phyloP scores from a whole-genome alignment of 64 coral and sea anemone species.

The Anthopleura sola region DNA sequence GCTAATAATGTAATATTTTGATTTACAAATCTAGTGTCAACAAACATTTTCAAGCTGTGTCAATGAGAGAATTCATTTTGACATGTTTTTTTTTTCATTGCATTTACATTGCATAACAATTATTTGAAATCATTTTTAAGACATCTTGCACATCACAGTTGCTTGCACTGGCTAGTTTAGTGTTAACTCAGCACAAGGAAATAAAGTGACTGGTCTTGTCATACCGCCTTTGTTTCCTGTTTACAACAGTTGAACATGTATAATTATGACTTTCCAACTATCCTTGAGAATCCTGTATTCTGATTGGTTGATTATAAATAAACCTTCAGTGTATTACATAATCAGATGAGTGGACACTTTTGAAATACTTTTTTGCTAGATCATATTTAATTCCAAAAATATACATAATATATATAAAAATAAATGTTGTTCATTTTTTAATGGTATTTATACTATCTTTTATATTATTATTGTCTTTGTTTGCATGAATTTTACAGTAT shows the following conservation, averaged over 20 bases:
- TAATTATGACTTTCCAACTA: not conserved
- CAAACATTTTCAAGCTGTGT: not conserved
- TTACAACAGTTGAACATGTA: not conserved
- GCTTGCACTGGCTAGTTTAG: no score
- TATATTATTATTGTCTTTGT: no score
- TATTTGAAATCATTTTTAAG: not conserved
- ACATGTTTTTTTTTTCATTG: not conserved
- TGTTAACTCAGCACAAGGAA: not conserved
- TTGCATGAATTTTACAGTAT: not conserved
- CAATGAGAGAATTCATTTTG: not conserved
- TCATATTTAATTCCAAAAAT: no score
- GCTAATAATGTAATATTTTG: not conserved
- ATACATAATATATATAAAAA: no score
- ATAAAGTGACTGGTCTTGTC: not conserved
- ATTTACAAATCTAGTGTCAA: not conserved
- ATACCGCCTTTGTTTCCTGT: not conserved
- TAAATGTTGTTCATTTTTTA: no score
- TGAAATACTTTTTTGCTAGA: not conserved
- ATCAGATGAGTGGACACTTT: not conserved
- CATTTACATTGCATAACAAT: no score
- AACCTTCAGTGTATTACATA: not conserved
- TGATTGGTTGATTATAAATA: not conserved
- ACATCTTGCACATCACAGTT: not conserved
- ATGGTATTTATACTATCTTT: no score
- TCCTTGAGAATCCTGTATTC: not conserved